Base-by-base conservation (phyloP, 2,797 vertebrate species). In the Tauraco hartlaubi region DNA sequence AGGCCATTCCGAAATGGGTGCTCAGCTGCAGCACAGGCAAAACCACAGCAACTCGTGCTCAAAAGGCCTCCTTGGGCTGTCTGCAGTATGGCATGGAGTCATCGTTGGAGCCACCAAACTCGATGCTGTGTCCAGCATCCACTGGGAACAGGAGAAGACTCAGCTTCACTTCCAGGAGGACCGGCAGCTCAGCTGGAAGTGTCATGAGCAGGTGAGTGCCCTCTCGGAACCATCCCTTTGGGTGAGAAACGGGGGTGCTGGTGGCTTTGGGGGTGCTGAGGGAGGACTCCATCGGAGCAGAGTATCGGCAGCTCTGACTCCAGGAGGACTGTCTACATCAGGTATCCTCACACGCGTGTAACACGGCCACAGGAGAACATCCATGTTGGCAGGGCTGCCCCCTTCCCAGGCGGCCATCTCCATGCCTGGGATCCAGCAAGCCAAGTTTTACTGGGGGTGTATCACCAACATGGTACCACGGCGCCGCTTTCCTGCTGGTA, bases 31-130 rank as follows among this genome's bases (percentile, higher is more conserved):
- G 51, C 37, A 33, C 51, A 8, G 46, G 61, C 61, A 25, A 52
- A 66, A n/a, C 8, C 6, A 39, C 0, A 1, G 39, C 29, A 17
- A 17, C 46, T 52, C 1, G 2, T 17, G 61, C 23, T 54, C 49
- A n/a, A 41, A 23, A 5, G 33, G 41, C 35, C 43, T 69, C 8
- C 35, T 19, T 5, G 26, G 15, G 15, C 25, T 0, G 2, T 9
- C 12, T 0, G 21, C 44, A n/a, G 13, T 5, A 5, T 1, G 17
- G 1, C 15, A 23, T 4, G 22, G 78, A 35, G 35, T 2, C 10
- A 7, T 12, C 2, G 2, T 1, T 15, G 44, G 29, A 49, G 31
- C n/a, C 15, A 39, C 23, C 51, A 11, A n/a, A 22, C 1, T 0
- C 4, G 20, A 7, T 6, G 35, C 31, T 56, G 22, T 11, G 21